Base-by-base conservation (phyloP, 2,888 invertebrate genomes). In the Phalera bucephala region DNA sequence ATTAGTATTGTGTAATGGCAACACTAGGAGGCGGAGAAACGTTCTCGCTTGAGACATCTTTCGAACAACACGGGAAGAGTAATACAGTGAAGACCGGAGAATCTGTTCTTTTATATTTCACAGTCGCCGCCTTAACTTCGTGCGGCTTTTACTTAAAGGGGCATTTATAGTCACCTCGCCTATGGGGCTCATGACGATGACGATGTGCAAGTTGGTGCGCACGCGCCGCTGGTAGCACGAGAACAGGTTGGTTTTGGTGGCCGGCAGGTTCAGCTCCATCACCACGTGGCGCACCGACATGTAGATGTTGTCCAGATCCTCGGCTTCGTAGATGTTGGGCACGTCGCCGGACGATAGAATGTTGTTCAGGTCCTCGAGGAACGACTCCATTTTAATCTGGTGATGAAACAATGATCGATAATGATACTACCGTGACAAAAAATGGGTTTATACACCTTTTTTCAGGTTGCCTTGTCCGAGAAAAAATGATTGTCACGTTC, bases 311-410 rank as follows among this genome's bases (percentile, higher is more conserved):
- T 96, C 96, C 31, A 94, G 68, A 67, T 97, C 97, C 52, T 97
- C 97, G 1, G 93, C 91, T 34, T 95, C 93, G 74, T 95, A 97
- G 11, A 97, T 93, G 67, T 96, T 97, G 0, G 97, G 97, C 2
- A 97, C 96, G 72, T 97, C 97, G 0, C 97, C 97, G 6, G 95
- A 95, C 69, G 96, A 97, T 13, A 97, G 75, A 33, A 97, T 91
- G 65, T 96, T 97, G 80, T 97, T 97, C 28, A 97, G 87, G 62
- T 97, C 97, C 73, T 97, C 97, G 31, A 97, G 87, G 77, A 97
- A 97, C 0, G 94, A 92, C 64, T 97, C 97, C 81, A 94, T 93
- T 91, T 96, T 97, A 32, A 97, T 96, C 93, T 97, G 79, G 25
- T 70, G 12, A 11, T 33, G 12, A 21, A 22, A 11, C 14, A 8